These are phyloP conservation scores for Pseudochaenichthys georgianus DNA, from an alignment of 2,797 vertebrate species.

Conservation along the genomic window DNA sequence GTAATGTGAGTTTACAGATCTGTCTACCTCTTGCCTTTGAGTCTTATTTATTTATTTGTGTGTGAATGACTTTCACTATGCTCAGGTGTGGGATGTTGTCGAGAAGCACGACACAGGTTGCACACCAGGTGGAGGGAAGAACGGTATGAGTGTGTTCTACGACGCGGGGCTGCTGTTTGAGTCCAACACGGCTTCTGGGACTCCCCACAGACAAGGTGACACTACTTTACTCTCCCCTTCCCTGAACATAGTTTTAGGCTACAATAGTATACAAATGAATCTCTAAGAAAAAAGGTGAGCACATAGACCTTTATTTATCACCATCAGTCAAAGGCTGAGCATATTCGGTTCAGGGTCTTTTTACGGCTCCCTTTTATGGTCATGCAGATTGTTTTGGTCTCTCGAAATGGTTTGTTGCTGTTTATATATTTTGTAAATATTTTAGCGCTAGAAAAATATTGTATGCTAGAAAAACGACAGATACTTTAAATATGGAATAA, in stretches of 20 bases:
- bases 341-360: background rate
- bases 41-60: background rate
- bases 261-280: no score
- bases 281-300: no score
- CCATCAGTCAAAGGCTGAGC: no score
- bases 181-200: conserved; percentile 68
- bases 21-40: background rate
- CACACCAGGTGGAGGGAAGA: conserved; percentile 86
- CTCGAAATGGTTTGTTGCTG: background rate
- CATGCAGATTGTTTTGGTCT: background rate
- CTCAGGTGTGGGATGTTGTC: conserved; percentile 89
- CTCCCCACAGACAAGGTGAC: conserved; percentile 76
- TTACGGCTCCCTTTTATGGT: no score
- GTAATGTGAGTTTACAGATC: background rate
- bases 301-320: no score
- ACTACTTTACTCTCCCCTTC: background rate
- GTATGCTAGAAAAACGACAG: background rate
- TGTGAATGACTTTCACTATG: background rate
- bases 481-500: background rate
- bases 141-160: conserved; percentile 85
- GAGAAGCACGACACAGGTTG: conserved; percentile 89
- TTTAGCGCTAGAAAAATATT: no score
- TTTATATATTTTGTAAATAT: background rate
- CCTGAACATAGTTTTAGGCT: background rate
- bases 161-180: conserved; percentile 88